Evolutionary conservation across 2,888 invertebrate species (phyloP).

Genomic region (Eristalinus aeneus): DNA sequence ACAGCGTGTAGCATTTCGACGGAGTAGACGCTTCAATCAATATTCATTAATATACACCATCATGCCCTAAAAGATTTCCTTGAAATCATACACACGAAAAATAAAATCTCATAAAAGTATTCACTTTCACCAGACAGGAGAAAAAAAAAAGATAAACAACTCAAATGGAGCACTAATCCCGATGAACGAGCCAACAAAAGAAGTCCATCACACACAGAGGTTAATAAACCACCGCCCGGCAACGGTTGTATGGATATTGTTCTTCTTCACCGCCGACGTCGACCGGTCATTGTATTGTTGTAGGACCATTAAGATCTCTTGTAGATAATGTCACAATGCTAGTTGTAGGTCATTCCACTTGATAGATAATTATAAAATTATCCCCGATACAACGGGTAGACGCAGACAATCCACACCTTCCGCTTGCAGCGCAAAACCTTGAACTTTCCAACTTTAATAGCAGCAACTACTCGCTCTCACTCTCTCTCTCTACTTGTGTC

Average conservation of each 20-base stretch:
- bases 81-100: neutral
- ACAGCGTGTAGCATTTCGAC: neutral
- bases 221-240: conserved; percentile 11
- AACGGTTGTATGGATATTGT: neutral
- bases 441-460: conserved; percentile 22
- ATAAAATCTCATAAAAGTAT: neutral
- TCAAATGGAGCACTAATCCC: conserved; percentile 10
- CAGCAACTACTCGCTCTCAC: no score
- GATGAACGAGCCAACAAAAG: conserved; percentile 7
- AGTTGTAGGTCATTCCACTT: conserved; percentile 42
- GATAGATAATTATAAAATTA: conserved; percentile 38
- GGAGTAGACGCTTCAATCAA: neutral
- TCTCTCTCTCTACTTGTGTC: no score
- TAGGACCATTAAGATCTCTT: conserved; percentile 22
- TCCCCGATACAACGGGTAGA: neutral
- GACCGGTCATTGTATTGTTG: neutral
- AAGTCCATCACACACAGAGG: conserved; percentile 6
- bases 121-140: conserved; percentile 2
- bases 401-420: neutral
- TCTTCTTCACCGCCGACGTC: neutral
- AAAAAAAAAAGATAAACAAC: neutral
- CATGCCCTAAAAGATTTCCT: neutral
- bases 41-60: neutral
- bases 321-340: conserved; percentile 37
- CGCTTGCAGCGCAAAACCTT: conserved; percentile 3